phyloP scores from a whole-genome alignment of 2,797 vertebrate genomes.

The Vespertilio murinus region DNA sequence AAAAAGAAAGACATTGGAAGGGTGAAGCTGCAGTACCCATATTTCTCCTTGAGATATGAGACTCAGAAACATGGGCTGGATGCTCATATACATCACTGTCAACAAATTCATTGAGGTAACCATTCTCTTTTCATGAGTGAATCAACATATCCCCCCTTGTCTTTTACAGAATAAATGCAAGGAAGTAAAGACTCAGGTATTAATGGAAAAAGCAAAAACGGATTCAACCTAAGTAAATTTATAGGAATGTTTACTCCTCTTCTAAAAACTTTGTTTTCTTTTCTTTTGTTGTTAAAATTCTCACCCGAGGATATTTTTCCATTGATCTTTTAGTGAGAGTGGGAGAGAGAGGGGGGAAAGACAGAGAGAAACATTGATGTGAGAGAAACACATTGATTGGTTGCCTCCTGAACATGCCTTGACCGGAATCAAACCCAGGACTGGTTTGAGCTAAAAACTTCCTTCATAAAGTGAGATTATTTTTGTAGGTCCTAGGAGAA shows the following conservation, averaged over 20 bases:
- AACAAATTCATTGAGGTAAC: neutral
- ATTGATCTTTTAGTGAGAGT: too few species aligned
- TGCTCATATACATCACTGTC: neutral
- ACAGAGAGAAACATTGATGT: too few species aligned
- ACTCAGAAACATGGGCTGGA: neutral
- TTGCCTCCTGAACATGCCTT: too few species aligned
- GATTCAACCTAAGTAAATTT: neutral
- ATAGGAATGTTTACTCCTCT: neutral
- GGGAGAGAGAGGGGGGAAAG: too few species aligned
- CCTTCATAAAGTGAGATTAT: neutral
- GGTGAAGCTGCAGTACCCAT: neutral
- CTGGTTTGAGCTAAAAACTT: neutral
- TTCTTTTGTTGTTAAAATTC: too few species aligned
- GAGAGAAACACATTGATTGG: too few species aligned
- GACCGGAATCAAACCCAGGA: too few species aligned
- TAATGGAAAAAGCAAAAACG: neutral
- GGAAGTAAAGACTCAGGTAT: neutral
- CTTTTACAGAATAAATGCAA: neutral
- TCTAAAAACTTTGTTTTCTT: neutral
- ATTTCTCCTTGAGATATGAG: neutral
- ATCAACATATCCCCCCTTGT: neutral
- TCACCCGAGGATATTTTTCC: too few species aligned
- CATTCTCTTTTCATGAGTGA: neutral
- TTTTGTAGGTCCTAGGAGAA: neutral
- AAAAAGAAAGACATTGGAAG: neutral